Evolutionary conservation across 2,797 vertebrate genomes (phyloP), one percentile per base, ranked within the genome.

Genomic region (Sciaenops ocellatus): DNA sequence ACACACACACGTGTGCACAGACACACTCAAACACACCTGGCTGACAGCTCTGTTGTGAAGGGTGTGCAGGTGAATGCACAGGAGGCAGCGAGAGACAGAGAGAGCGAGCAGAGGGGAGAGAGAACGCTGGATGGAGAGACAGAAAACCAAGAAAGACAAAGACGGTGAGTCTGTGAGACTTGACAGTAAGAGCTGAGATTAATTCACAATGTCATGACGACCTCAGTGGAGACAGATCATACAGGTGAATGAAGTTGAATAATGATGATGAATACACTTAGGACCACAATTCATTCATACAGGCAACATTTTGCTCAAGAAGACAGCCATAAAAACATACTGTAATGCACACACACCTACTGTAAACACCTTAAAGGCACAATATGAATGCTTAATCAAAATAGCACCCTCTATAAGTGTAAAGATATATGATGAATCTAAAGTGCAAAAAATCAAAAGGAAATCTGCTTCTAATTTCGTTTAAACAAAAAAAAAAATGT

Each of bases 41-140:
- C 81, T 88, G 83, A 87, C 84, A 83, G 81, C 69, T 85, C 51
- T 75, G 74, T 74, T 80, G 65, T 76, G 57, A 81, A 56, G 68
- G 46, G 48, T 80, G 76, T 38, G 57, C 79, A 87, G 83, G 77
- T 80, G 76, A 65, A 69, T 51, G 22, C 76, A 57, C 42, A 44
- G 69, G 65, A 75, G 75, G 60, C 47, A 48, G 54, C 0, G 54
- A 46, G 51, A 77, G 59, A 75, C 41, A 18, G 51, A 59, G 41
- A 26, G 69, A 66, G 66, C 22, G 64, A 82, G 74, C 61, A 38
- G 38, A 73, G 38, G 55, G 38, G 72, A 72, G 71, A 69, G 41
- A 62, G n/a, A 47, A 20, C 0, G 2, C 11, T 1, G 41, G 44
- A 78, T 62, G 44, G 47, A 63, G 52, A 85, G 68, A 65, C 20